Base-by-base conservation (phyloP, 1,140 invertebrate genomes). In the Pseudomyrmex gracilis region DNA sequence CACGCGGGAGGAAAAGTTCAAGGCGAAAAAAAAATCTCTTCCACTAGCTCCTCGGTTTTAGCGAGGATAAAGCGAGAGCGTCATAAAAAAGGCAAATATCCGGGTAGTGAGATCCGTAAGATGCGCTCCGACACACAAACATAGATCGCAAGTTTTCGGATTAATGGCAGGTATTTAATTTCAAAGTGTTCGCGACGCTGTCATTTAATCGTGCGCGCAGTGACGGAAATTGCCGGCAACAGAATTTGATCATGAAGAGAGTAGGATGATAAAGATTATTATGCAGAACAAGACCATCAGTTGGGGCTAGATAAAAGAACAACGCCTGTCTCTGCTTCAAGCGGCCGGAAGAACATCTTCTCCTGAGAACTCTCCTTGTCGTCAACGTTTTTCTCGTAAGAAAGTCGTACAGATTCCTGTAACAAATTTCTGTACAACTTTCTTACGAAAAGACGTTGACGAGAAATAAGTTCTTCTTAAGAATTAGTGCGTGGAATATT, bases 91-190 rank as follows among this genome's bases (percentile, higher is more conserved):
- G 10, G 17, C 53, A 70, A 70, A 58, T 34, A 2, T 68, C 7
- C 51, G 12, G 24, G 0, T 15, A n/a, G 7, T 22, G 60, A 66
- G 66, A 2, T n/a, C 4, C 15, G 34, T 45, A 13, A 67, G 43
- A 45, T n/a, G 53, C 20, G 24, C 1, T 24, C 15, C 17, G 9
- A 51, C 10, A 51, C 13, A 10, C 12, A 5, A 34, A 2, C 12
- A 10, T 51, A 2, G 60, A 22, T 20, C 47, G 45, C 9, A 58
- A 58, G 51, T 58, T 68, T 53, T 78, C 76, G 10, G 43, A 57
- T 78, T 78, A 77, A 77, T 53, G 34, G 43, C 22, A 17, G 13
- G 55, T 78, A 78, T 78, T 78, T 64, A 57, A 70, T 78, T 70
- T 78, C 76, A 78, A 70, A 78, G 47, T 13, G 22, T 60, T 60